phyloP scores from a whole-genome alignment of 2,888 invertebrate genomes.

The Cryptus viduatorius region DNA sequence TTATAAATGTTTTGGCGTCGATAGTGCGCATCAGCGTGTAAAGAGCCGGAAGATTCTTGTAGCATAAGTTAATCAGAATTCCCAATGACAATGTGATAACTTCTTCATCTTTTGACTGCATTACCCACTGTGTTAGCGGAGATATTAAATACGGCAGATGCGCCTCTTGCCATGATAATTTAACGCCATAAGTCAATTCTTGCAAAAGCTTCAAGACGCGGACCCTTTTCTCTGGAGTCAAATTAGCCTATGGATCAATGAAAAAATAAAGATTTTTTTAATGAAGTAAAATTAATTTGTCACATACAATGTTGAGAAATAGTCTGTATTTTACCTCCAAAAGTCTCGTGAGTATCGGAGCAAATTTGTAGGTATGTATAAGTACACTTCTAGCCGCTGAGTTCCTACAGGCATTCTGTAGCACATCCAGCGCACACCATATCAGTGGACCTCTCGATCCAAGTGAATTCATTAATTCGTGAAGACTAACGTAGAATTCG shows the following conservation, averaged over 20 bases:
- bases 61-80: slow-evolving; percentile 92
- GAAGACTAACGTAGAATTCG: slow-evolving; percentile 89
- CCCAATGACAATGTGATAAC: slow-evolving; percentile 87
- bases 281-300: too few relatives aligned
- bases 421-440: slow-evolving; percentile 90
- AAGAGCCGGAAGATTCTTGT: slow-evolving; percentile 91
- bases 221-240: slow-evolving; percentile 88
- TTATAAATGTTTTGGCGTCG: slow-evolving; percentile 89
- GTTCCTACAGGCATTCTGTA: slow-evolving; percentile 88
- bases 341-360: slow-evolving; percentile 88
- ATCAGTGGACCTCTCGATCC: slow-evolving; percentile 85
- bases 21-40: slow-evolving; percentile 90
- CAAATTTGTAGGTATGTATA: slow-evolving; percentile 90
- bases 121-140: slow-evolving; percentile 89
- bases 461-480: slow-evolving; percentile 88
- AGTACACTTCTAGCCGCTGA: slow-evolving; percentile 88
- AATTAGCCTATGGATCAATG: slow-evolving; percentile 79
- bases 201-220: slow-evolving; percentile 89
- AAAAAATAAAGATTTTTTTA: too few relatives aligned
- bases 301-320: too few relatives aligned
- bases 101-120: slow-evolving; percentile 86
- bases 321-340: slow-evolving; percentile 85
- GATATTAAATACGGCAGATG: slow-evolving; percentile 90
- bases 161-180: slow-evolving; percentile 93
- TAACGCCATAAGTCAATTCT: slow-evolving; percentile 92